phyloP scores from a whole-genome alignment of 92 coral and sea anemone genomes.

The Phenganax subtilis region DNA sequence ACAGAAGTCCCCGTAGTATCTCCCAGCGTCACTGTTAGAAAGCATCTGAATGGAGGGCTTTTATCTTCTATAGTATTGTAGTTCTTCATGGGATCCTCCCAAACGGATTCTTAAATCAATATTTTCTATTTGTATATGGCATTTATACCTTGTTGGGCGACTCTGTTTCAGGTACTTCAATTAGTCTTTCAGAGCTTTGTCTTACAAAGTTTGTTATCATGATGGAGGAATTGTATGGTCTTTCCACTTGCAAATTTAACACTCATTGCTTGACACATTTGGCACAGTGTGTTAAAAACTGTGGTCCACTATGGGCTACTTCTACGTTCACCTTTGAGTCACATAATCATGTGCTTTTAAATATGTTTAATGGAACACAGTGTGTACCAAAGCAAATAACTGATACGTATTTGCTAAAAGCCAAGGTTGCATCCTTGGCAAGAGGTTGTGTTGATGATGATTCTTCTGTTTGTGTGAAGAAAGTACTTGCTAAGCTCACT shows the following conservation, averaged over 20 bases:
- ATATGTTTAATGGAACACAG: neutral
- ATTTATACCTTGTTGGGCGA: conserved; percentile 4
- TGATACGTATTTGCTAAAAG: too few species aligned
- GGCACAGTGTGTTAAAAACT: neutral
- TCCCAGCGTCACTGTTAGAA: neutral
- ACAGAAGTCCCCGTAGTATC: conserved; percentile 3
- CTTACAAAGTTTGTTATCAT: neutral
- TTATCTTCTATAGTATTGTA: neutral
- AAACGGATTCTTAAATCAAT: neutral
- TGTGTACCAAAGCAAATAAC: neutral
- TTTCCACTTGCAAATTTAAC: neutral
- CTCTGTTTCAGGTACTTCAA: neutral
- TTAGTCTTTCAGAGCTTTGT: neutral
- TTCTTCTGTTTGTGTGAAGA: neutral
- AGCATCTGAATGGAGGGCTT: conserved; percentile 1
- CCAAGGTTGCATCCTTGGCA: neutral
- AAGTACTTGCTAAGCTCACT: neutral
- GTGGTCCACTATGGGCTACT: neutral
- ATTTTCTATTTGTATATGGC: conserved; percentile 9
- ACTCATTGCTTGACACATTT: neutral
- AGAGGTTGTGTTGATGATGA: neutral
- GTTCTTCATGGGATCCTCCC: neutral
- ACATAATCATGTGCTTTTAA: neutral
- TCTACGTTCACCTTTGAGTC: neutral
- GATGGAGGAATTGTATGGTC: neutral